Evolutionary conservation across 2,888 invertebrate genomes (phyloP), one percentile per base, ranked within the genome.

Genomic region (Holacanthella duospinosa): DNA sequence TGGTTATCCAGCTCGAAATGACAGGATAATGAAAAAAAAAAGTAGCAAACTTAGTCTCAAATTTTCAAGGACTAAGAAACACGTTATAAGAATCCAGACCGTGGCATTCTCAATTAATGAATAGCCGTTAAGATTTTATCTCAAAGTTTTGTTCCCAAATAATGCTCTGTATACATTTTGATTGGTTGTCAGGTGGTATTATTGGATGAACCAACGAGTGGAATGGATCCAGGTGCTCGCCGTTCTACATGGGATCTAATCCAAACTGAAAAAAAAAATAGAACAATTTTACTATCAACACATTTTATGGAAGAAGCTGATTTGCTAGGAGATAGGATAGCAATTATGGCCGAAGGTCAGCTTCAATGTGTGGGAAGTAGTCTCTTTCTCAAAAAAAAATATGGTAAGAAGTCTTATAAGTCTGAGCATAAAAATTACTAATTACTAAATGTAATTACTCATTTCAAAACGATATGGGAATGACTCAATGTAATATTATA

Each of bases 281-380:
- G 88, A 72, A 91, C 93, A 0, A 87, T 94, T 69, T 78, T 95
- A 19, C 83, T 95, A 58, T 89, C 90, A n/a, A 95, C 94, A 0
- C 94, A 95, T 78, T 89, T 89, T 77, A 93, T 94, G 93, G 94
- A 94, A 77, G 94, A 95, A 78, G 93, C 93, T 1, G 93, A 94
- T 77, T 86, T 88, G 54, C 81, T 95, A 1, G 93, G 90, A 0
- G 93, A 94, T 78, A 84, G 89, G 74, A 89, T 94, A 70, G 91
- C 89, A 0, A 92, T 94, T 67, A 84, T 95, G 77, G 85, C 87
- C 71, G 80, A 82, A 62, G 92, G 92, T 25, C 77, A 77, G 29
- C 78, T 93, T 60, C 82, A 84, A 70, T 88, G 89, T 76, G 85
- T 84, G 75, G 94, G 93, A 29, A 86, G 90, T 1, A 83, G 92